Conservation (phyloP, 2,113 vertebrate species). For the Perca schrenkii region DNA sequence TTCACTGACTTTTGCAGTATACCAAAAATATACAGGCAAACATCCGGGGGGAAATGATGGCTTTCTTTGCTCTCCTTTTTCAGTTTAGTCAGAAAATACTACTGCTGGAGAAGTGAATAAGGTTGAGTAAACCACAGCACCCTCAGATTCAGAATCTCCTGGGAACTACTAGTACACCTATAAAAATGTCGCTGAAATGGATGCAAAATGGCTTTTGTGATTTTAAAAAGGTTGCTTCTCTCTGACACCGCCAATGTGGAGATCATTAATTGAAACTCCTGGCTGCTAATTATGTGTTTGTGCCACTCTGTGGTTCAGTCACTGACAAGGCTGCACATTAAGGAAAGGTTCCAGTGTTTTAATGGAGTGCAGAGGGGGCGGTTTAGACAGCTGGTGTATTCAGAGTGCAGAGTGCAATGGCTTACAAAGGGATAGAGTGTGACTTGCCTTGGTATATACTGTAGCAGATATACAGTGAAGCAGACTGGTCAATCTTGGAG, state of each 20-base stretch:
- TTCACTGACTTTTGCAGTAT: background rate
- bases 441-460: background rate
- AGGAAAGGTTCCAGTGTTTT: conserved; percentile 8
- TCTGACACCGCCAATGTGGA: background rate
- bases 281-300: conserved; percentile 24
- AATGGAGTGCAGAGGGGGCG: conserved; percentile 6
- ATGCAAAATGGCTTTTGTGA: background rate
- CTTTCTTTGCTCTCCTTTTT: background rate
- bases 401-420: background rate
- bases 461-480: background rate
- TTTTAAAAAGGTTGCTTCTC: too few relatives aligned
- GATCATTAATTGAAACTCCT: conserved; percentile 30
- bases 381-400: conserved; percentile 17
- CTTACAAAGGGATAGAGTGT: background rate
- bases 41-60: too few relatives aligned
- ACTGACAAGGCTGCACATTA: conserved; percentile 22
- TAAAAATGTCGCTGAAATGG: conserved; percentile 4
- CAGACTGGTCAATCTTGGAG: background rate
- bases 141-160: conserved; percentile 7
- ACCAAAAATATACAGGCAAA: background rate
- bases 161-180: background rate
- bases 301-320: conserved; percentile 32
- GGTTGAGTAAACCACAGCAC: background rate
- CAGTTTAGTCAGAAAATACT: background rate
- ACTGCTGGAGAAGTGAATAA: background rate